Percentiles rank a stretch among this genome's conserved stretches.
phyloP scores from a whole-genome alignment of 2,797 vertebrate species.

The Vespertilio murinus region DNA sequence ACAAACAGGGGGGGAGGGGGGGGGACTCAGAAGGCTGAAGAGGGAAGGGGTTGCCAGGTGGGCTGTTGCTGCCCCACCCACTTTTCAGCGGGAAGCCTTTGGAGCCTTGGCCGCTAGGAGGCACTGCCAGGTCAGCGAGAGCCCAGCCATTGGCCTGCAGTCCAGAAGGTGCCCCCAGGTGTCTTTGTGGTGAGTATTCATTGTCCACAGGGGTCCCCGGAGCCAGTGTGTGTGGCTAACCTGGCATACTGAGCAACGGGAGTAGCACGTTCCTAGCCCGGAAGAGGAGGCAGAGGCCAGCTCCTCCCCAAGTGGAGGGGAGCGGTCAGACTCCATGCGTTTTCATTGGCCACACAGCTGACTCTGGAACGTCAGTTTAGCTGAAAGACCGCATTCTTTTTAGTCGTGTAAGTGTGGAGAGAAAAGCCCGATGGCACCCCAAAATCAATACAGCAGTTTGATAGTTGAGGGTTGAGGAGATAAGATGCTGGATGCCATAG shows the following conservation, averaged over 20 bases:
- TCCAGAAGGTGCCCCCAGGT: neutral
- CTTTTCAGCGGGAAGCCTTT: neutral
- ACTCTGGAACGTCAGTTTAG: neutral
- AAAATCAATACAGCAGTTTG: neutral
- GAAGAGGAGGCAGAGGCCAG: neutral
- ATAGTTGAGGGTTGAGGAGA: neutral
- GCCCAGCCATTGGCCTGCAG: neutral
- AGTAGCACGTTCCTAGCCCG: neutral
- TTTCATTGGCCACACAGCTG: neutral
- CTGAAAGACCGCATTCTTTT: neutral
- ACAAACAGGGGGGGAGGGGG: neutral
- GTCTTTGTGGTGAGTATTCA: neutral
- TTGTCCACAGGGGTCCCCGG: neutral
- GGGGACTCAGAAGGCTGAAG: neutral
- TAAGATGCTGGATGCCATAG: neutral
- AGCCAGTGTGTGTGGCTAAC: neutral
- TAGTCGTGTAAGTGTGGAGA: neutral
- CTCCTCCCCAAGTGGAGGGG: neutral
- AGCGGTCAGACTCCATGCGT: neutral
- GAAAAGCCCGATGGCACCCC: neutral
- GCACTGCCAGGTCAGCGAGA: conserved; percentile 41
- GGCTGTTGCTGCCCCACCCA: neutral
- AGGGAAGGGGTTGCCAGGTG: too few relatives aligned
- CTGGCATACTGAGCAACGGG: neutral
- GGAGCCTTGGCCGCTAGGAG: conserved; percentile 54